Evolutionary conservation across 53 echinoderm and acorn worm species (phyloP).

Genomic region (Mesocentrotus franciscanus): DNA sequence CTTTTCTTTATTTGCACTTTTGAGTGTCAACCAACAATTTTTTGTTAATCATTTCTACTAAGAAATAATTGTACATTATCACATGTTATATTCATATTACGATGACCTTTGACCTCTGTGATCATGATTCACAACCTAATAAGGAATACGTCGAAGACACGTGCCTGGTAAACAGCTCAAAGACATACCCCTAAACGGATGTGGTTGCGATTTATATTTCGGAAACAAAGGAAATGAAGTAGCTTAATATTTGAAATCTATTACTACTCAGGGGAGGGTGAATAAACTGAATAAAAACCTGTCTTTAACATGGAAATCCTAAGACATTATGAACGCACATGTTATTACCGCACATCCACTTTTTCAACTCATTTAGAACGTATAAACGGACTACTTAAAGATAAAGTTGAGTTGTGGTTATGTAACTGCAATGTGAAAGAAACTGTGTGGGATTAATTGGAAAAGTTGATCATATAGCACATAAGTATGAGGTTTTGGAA

Average conservation of each 20-base stretch:
- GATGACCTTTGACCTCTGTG: not conserved
- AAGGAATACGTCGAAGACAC: not conserved
- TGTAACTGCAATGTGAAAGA: no score
- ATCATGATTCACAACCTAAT: not conserved
- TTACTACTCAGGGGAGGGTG: not conserved
- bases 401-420: no score
- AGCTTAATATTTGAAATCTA: not conserved
- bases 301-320: no score
- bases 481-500: no score
- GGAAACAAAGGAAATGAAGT: slow-evolving; percentile 33
- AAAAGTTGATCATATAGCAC: no score
- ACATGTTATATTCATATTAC: not conserved
- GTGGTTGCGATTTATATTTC: not conserved
- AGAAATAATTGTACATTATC: not conserved
- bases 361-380: no score
- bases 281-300: not conserved
- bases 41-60: not conserved
- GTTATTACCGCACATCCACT: no score
- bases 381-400: no score
- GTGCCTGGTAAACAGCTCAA: not conserved
- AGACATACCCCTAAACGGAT: not conserved
- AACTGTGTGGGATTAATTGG: no score
- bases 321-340: no score
- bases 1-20: not conserved
- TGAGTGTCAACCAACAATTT: not conserved